These are phyloP conservation scores for Trimorus sp. DNA, from an alignment of 2,888 invertebrate species.

Conservation along the genomic window DNA sequence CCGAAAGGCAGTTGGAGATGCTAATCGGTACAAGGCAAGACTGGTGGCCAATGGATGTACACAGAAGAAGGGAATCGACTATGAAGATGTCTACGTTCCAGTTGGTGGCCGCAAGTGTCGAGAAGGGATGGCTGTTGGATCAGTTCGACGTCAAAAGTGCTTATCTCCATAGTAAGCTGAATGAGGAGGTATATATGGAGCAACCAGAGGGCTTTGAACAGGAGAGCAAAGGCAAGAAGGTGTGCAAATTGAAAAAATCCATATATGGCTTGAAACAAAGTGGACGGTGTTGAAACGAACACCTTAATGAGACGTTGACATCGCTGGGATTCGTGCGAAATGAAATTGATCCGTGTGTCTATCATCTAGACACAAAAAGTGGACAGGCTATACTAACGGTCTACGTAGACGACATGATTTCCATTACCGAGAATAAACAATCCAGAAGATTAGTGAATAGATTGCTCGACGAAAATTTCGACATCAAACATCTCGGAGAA, in stretches of 20 bases:
- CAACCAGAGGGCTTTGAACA: slow-evolving; percentile 65
- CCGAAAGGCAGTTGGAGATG: slow-evolving; percentile 38
- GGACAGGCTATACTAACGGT: slow-evolving; percentile 44
- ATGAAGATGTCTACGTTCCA: slow-evolving; percentile 63
- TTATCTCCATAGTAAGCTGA: slow-evolving; percentile 60
- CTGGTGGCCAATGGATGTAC: slow-evolving; percentile 62
- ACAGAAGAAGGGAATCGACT: slow-evolving; percentile 58
- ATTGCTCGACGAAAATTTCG: slow-evolving; percentile 42
- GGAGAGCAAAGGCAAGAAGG: slow-evolving; percentile 14
- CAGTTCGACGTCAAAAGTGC: slow-evolving; percentile 65
- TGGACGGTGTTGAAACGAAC: too few relatives aligned
- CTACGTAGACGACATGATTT: slow-evolving; percentile 64
- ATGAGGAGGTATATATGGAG: slow-evolving; percentile 64
- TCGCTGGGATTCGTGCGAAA: slow-evolving; percentile 36
- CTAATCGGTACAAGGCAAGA: slow-evolving; percentile 54
- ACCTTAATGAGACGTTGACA: too few relatives aligned
- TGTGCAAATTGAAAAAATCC: too few relatives aligned
- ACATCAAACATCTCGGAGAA: slow-evolving; percentile 59
- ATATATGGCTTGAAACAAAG: too few relatives aligned
- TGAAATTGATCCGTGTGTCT: slow-evolving; percentile 61
- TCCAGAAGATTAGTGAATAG: slow-evolving; percentile 28
- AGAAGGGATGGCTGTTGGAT: slow-evolving; percentile 57
- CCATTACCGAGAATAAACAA: slow-evolving; percentile 49
- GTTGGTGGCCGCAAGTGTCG: slow-evolving; percentile 59
- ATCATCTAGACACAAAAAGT: slow-evolving; percentile 30